A percentile compares a stretch with the other conserved stretches of the same genome.
Conservation (phyloP, 2,797 vertebrate genomes). For the Schizopygopsis pylzovi region DNA sequence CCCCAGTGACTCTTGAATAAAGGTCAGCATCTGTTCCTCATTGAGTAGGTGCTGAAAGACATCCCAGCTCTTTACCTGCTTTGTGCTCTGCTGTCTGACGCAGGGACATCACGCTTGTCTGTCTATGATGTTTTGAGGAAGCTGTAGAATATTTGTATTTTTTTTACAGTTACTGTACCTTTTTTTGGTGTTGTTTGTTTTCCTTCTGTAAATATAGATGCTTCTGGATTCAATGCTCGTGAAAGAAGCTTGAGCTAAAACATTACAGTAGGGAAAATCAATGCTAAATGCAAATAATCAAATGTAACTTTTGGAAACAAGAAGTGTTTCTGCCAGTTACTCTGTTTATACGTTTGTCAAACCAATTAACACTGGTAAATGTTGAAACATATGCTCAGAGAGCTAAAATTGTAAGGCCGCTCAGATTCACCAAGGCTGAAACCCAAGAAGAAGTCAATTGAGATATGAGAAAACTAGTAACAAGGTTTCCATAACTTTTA, state of each 20-base stretch:
- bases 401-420: neutral
- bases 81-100: neutral
- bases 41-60: slow-evolving; percentile 22
- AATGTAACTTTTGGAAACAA: neutral
- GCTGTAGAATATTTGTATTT: neutral
- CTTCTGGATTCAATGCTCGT: neutral
- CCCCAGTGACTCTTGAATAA: slow-evolving; percentile 31
- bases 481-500: neutral
- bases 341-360: neutral
- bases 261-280: neutral
- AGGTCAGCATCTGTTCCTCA: slow-evolving; percentile 45
- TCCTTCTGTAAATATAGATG: neutral
- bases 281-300: slow-evolving; percentile 7
- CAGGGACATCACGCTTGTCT: neutral
- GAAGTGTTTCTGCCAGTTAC: neutral
- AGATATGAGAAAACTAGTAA: neutral
- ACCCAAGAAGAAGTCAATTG: neutral
- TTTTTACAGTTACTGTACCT: neutral
- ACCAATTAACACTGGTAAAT: neutral
- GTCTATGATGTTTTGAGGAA: neutral
- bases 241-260: neutral
- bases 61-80: slow-evolving; percentile 28
- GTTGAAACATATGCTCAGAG: neutral
- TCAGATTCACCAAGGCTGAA: neutral
- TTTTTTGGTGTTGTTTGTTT: neutral